Evolutionary conservation across 2,113 vertebrate genomes (phyloP), one percentile per base, ranked within the genome.

Genomic region (Labrus mixtus): DNA sequence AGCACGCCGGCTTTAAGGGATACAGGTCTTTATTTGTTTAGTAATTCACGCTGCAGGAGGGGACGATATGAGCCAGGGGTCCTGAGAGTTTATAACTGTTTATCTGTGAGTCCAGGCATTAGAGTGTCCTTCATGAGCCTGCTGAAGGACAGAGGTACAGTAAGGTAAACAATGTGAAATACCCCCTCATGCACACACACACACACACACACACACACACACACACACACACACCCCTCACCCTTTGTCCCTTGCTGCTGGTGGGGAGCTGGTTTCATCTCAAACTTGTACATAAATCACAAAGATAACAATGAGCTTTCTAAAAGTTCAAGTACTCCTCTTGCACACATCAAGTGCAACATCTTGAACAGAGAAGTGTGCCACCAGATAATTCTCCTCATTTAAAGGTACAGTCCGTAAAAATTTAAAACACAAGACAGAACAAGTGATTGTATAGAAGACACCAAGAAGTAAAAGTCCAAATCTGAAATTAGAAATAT

Each of bases 291-390:
- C 81, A 84, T 79, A 83, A 73, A 41, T 80, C 67, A 59, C 36
- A 73, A 83, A 66, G 85, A 73, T 82, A 89, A 75, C 6, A 68
- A 62, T 60, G 68, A 74, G 82, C 79, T 81, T 79, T 68, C 73
- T 76, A 25, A 73, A 81, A 56, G 55, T 37, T 61, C 57, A 43
- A n/a, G 54, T 4, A 0, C 54, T 77, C 58, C 48, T n/a, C 60
- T 56, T n/a, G 19, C 58, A 51, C 41, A 36, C 43, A 48, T 37
- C 59, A 55, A 45, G 66, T 62, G 58, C 9, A 65, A 68, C 56
- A 58, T 76, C 23, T 17, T 22, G 45, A 60, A 33, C 25, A 41
- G 65, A 33, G 43, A 78, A 16, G 63, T 54, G 63, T 20, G 41
- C 56, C 50, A 53, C 48, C 59, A 10, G 55, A 15, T 29, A 51